A percentile compares a stretch with the other conserved stretches of the same genome.
Conservation (phyloP, 2,797 vertebrate genomes). For the Amblyraja radiata region DNA sequence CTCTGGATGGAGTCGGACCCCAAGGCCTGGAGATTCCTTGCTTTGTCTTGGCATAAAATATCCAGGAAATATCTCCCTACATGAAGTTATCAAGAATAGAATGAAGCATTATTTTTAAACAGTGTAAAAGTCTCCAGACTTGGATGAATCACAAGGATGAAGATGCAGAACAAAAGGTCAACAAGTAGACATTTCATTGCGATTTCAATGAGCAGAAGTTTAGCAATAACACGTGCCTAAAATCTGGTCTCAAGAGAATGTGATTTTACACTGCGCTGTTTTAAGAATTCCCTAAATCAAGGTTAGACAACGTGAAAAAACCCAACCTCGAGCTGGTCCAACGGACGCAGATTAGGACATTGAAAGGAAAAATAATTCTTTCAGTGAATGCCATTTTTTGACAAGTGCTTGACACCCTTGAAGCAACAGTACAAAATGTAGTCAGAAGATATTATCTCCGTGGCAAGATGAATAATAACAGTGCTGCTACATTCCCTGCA, state of each 20-base stretch:
- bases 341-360: neutral
- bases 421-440: neutral
- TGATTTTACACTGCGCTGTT: neutral
- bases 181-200: neutral
- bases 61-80: neutral
- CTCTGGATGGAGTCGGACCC: neutral
- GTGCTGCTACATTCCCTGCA: neutral
- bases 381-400: neutral
- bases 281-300: neutral
- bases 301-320: neutral
- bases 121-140: neutral
- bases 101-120: neutral
- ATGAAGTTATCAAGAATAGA: neutral
- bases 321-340: neutral
- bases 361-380: neutral
- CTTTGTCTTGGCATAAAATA: slow-evolving; percentile 8
- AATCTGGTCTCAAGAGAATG: neutral
- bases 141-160: neutral
- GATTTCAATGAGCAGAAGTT: neutral
- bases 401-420: neutral
- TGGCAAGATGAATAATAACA: neutral
- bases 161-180: neutral
- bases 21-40: slow-evolving; percentile 3
- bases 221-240: neutral
- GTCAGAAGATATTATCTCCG: neutral